These are phyloP conservation scores for Corythornis leucogaster DNA, from an alignment of 2,797 vertebrate genomes.

Conservation along the genomic window DNA sequence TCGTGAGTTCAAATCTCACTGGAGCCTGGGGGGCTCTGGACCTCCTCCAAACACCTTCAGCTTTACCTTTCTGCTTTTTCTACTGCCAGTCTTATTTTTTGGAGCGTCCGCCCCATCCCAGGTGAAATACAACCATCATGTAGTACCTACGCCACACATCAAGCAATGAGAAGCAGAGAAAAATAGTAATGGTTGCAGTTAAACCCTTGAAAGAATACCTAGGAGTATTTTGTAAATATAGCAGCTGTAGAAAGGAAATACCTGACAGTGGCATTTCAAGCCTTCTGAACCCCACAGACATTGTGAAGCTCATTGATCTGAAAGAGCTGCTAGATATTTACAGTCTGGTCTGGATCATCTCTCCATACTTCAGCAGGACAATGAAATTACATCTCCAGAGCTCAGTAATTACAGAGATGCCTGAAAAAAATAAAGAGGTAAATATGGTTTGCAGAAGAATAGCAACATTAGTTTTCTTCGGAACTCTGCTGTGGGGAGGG, in stretches of 20 bases:
- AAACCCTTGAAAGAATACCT: background rate
- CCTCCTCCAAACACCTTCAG: accelerated
- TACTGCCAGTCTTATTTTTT: accelerated
- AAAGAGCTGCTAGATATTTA: background rate
- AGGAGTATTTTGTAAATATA: background rate
- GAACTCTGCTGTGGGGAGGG: background rate
- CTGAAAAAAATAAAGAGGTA: background rate
- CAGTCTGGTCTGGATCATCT: background rate
- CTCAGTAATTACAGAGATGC: background rate
- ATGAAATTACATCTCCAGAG: background rate
- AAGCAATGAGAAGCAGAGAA: background rate
- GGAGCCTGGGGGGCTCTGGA: background rate
- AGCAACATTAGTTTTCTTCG: background rate
- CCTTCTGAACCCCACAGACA: background rate
- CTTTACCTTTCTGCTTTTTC: accelerated
- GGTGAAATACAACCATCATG: background rate
- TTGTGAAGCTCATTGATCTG: background rate
- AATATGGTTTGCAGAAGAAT: background rate
- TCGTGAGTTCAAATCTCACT: slow-evolving; percentile 81
- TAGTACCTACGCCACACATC: accelerated
- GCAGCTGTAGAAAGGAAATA: accelerated
- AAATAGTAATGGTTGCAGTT: background rate
- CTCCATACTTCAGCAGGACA: background rate
- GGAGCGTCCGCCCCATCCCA: background rate
- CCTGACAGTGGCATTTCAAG: background rate